These are phyloP conservation scores for Araneus ventricosus DNA, from an alignment of 1,140 invertebrate species.

Conservation along the genomic window DNA sequence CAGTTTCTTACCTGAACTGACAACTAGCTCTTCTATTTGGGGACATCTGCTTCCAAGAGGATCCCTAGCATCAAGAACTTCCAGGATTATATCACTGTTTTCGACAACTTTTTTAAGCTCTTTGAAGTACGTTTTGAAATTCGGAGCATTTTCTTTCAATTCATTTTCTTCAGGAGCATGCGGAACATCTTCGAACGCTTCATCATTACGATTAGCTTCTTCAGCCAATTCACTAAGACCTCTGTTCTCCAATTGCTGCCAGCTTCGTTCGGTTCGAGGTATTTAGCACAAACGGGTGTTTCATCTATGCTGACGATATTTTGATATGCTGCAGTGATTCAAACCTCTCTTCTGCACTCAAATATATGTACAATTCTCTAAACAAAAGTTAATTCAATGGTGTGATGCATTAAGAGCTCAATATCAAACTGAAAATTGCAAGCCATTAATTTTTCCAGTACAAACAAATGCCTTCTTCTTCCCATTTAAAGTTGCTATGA, in stretches of 20 bases:
- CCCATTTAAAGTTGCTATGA: too few species aligned
- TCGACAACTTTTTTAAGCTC: slow-evolving; percentile 88
- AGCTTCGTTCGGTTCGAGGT: too few species aligned
- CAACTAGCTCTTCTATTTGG: slow-evolving; percentile 93
- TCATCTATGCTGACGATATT: too few species aligned
- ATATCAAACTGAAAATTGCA: too few species aligned
- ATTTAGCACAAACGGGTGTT: too few species aligned
- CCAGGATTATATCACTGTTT: slow-evolving; percentile 94
- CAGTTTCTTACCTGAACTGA: slow-evolving; percentile 88
- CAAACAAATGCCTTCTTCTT: too few species aligned
- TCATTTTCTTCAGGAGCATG: neutral
- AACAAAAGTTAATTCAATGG: too few species aligned
- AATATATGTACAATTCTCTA: too few species aligned
- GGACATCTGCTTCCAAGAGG: slow-evolving; percentile 92
- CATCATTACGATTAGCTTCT: slow-evolving; percentile 86
- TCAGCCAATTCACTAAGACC: slow-evolving; percentile 82
- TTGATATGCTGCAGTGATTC: too few species aligned
- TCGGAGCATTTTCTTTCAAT: neutral
- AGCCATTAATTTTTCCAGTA: too few species aligned
- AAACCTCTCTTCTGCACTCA: too few species aligned
- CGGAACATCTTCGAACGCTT: slow-evolving; percentile 80
- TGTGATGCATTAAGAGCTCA: too few species aligned
- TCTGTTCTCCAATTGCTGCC: slow-evolving; percentile 63
- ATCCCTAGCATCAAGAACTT: slow-evolving; percentile 97
- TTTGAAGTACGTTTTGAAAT: slow-evolving; percentile 81